Percentiles rank a stretch among this genome's conserved stretches.
Evolutionary conservation across 35 echinoderm and acorn worm species (phyloP).

Genomic region (Patiria miniata): DNA sequence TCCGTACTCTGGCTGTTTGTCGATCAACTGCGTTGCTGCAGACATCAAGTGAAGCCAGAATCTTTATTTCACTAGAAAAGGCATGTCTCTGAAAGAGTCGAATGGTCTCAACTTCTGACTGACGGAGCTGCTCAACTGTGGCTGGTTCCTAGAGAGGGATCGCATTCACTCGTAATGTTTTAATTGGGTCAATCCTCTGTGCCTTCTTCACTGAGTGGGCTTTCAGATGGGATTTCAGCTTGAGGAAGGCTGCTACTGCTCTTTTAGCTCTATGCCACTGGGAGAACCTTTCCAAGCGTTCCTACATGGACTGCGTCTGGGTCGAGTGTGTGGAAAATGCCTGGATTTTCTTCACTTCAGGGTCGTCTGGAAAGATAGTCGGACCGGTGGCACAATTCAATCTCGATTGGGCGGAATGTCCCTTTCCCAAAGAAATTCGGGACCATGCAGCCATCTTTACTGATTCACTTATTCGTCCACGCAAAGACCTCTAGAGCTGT

Average conservation of each 20-base stretch:
- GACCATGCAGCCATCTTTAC: background rate
- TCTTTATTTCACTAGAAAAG: slow-evolving; percentile 10
- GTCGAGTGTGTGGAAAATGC: background rate
- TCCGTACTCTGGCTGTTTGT: too few species aligned
- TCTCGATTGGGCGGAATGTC: background rate
- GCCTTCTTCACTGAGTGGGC: background rate
- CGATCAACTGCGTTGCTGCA: background rate
- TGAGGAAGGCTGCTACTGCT: slow-evolving; percentile 39
- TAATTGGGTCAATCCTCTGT: background rate
- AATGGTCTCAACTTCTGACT: slow-evolving; percentile 18
- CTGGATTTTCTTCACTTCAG: slow-evolving; percentile 54
- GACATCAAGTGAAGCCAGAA: background rate
- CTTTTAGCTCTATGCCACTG: slow-evolving; percentile 36
- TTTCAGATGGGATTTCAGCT: slow-evolving; percentile 29
- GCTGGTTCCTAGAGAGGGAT: background rate
- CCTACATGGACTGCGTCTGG: background rate
- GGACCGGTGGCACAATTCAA: background rate
- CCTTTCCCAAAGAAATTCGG: background rate
- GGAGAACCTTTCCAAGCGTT: slow-evolving; percentile 39
- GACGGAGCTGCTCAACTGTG: background rate
- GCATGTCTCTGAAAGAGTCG: slow-evolving; percentile 8
- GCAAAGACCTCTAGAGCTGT: slow-evolving; percentile 32
- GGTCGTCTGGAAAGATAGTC: slow-evolving; percentile 27
- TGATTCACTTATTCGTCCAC: background rate
- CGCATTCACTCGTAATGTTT: background rate